Conservation (phyloP, 2,888 invertebrate species). For the Drosophila paracracens region DNA sequence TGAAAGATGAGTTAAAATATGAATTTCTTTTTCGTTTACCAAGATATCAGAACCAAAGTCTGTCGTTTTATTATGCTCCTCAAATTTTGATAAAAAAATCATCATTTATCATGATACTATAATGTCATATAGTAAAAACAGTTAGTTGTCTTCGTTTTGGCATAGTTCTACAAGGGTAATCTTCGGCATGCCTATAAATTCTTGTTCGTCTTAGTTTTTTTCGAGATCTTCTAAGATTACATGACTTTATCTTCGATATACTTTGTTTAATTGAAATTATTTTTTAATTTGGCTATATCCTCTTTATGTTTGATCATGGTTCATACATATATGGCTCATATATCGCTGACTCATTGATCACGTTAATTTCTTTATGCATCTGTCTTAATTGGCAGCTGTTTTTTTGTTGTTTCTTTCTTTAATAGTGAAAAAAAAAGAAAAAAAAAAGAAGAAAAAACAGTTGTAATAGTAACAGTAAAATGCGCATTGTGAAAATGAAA, state of each 20-base stretch:
- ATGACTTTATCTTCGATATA: neutral
- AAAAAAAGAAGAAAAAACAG: constrained; percentile 12
- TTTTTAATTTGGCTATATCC: neutral
- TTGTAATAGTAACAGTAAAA: constrained; percentile 36
- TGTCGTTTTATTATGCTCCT: neutral
- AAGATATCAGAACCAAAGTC: neutral
- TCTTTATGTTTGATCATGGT: neutral
- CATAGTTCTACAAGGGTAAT: too few species aligned
- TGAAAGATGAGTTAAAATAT: neutral
- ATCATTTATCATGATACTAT: neutral
- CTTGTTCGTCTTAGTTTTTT: neutral
- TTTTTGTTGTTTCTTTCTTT: constrained; percentile 3
- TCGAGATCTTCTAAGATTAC: neutral
- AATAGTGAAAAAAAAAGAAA: neutral
- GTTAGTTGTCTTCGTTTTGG: too few species aligned
- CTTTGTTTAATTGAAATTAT: neutral
- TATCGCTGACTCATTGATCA: constrained; percentile 13
- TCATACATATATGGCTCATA: neutral
- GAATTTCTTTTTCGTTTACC: neutral
- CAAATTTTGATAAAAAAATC: neutral
- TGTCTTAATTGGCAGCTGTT: constrained; percentile 32
- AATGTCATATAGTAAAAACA: neutral
- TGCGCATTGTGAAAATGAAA: constrained; percentile 72
- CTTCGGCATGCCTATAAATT: too few species aligned
- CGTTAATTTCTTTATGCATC: constrained; percentile 17